phyloP scores from a whole-genome alignment of 2,888 invertebrate species.

The Oscheius sp. region DNA sequence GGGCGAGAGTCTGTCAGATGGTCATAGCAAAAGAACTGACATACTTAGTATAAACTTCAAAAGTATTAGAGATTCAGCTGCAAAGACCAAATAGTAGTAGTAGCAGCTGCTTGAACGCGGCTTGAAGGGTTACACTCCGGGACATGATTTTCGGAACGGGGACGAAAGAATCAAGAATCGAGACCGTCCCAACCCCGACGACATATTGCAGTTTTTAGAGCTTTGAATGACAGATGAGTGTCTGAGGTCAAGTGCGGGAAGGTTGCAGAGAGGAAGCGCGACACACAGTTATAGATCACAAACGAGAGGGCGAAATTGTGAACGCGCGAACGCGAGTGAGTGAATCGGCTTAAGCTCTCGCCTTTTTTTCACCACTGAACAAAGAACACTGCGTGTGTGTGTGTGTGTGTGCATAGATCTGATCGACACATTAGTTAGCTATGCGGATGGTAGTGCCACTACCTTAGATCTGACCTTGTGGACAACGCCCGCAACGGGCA shows the following conservation, averaged over 20 bases:
- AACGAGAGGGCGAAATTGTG: not conserved
- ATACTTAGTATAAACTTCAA: too few relatives aligned
- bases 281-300: not conserved
- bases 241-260: conserved; percentile 19
- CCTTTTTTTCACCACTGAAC: not conserved
- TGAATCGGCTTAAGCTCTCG: conserved; percentile 1
- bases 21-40: too few relatives aligned
- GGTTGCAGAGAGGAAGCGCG: not conserved
- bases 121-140: conserved; percentile 10
- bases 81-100: conserved; percentile 13
- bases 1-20: too few relatives aligned
- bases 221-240: conserved; percentile 26
- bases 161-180: conserved; percentile 15
- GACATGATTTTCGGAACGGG: conserved; percentile 1
- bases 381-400: too few relatives aligned
- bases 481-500: conserved; percentile 8
- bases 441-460: conserved; percentile 23
- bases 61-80: not conserved
- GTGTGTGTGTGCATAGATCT: too few relatives aligned
- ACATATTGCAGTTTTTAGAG: conserved; percentile 27
- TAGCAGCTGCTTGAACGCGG: conserved; percentile 16
- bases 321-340: not conserved
- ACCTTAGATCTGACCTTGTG: conserved; percentile 22
- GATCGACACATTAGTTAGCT: conserved; percentile 5
- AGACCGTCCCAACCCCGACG: not conserved